Base-by-base conservation (phyloP, 2,113 vertebrate genomes). In the Ceyx margarethae region DNA sequence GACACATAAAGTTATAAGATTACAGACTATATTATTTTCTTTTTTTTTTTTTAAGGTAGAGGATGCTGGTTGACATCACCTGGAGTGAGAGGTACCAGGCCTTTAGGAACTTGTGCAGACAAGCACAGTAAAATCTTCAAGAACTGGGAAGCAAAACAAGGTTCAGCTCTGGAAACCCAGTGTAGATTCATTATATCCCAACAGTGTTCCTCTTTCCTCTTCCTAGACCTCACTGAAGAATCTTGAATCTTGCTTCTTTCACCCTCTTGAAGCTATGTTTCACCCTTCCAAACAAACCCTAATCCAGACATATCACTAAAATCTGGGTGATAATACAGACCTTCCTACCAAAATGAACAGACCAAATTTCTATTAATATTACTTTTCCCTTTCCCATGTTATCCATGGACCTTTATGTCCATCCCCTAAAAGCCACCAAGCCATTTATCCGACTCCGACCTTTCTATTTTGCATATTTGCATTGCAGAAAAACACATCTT, bases 1-100 rank as follows among this genome's bases (percentile, higher is more conserved):
- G 92, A 95, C 94, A 95, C 65, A 45, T 43, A 73, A 82, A 61
- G 64, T 79, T 93, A 83, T 42, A 78, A 89, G 90, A 93, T 71
- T 90, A 90, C 79, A 58, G 54, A 79, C 42, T 7, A 3, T 31
- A 37, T 37, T 37, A 37, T 37, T 37, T 37, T 82, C 51, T 51
- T 40, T 14, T 53, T 28, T 45, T 48, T 43, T 61, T 77, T 83
- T 87, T 25, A 56, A 40, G 48, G 68, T 42, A 78, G 60, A 75
- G 51, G 53, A 80, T 48, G 45, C 25, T 53, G 35, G 42, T 31
- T 76, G 64, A 61, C 37, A 77, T 72, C 42, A 74, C 37, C 35
- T 31, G 57, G 56, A 80, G 26, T 25, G 40, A 90, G 81, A 33
- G 35, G 31, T 67, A 58, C 62, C 25, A 53, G 21, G 20, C 19